Conservation (phyloP, 2,113 vertebrate species). For the Columba livia region DNA sequence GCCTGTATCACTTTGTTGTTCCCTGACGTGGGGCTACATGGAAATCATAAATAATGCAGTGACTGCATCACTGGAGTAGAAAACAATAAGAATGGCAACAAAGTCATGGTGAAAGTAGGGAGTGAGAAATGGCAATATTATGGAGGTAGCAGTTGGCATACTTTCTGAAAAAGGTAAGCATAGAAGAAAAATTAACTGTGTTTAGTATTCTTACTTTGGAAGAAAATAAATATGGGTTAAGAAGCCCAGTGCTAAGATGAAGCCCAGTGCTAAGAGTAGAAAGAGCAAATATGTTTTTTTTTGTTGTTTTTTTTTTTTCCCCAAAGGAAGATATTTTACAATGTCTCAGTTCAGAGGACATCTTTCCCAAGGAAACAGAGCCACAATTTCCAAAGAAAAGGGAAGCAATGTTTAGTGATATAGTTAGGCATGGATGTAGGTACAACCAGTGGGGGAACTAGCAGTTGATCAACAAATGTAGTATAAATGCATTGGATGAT, state of each 20-base stretch:
- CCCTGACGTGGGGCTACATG: not conserved
- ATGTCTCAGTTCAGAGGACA: not conserved
- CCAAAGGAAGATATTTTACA: not conserved
- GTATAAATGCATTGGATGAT: not conserved
- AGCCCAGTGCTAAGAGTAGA: not conserved
- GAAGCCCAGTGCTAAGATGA: not conserved
- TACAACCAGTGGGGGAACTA: not conserved
- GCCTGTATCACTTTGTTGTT: not conserved
- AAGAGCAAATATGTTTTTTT: not conserved
- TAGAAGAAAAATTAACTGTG: not conserved
- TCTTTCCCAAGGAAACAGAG: not conserved
- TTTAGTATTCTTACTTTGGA: not conserved
- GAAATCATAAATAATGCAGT: slow-evolving; percentile 30
- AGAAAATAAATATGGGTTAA: not conserved
- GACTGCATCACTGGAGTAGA: not conserved
- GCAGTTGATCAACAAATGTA: not conserved
- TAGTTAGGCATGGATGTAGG: not conserved
- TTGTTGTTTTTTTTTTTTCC: not conserved
- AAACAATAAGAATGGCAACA: not conserved
- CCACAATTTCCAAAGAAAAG: not conserved
- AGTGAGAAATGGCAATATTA: not conserved
- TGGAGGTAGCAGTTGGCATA: not conserved
- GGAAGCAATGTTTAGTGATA: not conserved
- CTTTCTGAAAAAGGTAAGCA: not conserved
- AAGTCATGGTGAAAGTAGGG: not conserved